Evolutionary conservation across 2,797 vertebrate genomes (phyloP), one percentile per base, ranked within the genome.

Genomic region (Catamblyrhynchus diadema): DNA sequence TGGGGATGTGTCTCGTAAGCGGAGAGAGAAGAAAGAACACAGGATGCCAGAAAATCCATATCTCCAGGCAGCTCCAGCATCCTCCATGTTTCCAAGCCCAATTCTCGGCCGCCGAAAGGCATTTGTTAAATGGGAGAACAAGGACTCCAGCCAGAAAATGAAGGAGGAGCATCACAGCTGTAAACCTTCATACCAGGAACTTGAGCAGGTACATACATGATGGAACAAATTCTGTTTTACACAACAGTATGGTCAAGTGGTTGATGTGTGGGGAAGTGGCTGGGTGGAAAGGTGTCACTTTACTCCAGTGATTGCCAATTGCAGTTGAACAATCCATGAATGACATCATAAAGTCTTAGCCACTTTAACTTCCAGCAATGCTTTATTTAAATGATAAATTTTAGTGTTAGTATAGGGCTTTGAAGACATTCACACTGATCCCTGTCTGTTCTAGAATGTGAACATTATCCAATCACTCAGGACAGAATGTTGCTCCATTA

Each of bases 121-220:
- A 1, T 99, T 98, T 72, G 99, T 98, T 95, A 99, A 99, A 95
- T 99, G 99, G 99, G 99, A 99, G 94, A 99, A 99, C 97, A 98
- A 98, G 96, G 98, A 98, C 17, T 98, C 98, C 65, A 93, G 98
- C 79, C 98, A 98, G 44, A 98, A 98, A 64, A 96, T 95, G 14
- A 98, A 98, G 92, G 98, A 98, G 72, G 97, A 98, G 45, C 96
- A 95, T 83, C 94, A 80, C 61, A 96, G 91, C 84, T 96, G 81
- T 95, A 98, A 98, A 97, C 97, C 98, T 9, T 98, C 97, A 30
- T 98, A 98, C 62, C 98, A 99, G 90, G 98, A 98, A 87, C 98
- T 99, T 78, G 98, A 99, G 90, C 98, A 97, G 96, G 99, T 99
- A 97, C 20, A 4, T 44, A 42, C 14, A 17, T 9, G 11, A 35